Evolutionary conservation across 2,797 vertebrate genomes (phyloP).

Genomic region (Leuciscus waleckii): DNA sequence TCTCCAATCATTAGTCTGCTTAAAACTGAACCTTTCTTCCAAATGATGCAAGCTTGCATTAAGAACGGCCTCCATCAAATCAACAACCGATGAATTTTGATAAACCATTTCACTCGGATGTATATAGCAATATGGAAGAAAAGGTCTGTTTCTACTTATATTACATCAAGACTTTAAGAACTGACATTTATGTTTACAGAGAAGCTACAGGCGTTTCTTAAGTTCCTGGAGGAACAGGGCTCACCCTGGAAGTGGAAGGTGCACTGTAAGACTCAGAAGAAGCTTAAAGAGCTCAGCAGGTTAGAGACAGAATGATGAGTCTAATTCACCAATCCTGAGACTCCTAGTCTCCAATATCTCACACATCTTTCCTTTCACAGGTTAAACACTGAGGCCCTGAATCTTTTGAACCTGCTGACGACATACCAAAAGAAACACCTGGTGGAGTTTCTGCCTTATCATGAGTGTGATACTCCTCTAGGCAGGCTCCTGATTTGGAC

Average conservation of each 20-base stretch:
- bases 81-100: background rate
- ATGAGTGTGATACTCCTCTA: slow-evolving; percentile 93
- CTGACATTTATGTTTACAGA: slow-evolving; percentile 75
- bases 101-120: background rate
- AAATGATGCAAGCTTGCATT: background rate
- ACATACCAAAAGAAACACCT: slow-evolving; percentile 93
- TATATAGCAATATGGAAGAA: background rate
- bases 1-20: background rate
- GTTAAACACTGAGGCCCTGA: slow-evolving; percentile 88
- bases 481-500: slow-evolving; percentile 92
- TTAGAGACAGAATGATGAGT: slow-evolving; percentile 66
- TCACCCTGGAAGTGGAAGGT: slow-evolving; percentile 98
- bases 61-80: background rate
- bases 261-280: slow-evolving; percentile 98
- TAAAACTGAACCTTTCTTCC: background rate
- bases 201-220: slow-evolving; percentile 87
- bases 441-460: slow-evolving; percentile 97
- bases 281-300: slow-evolving; percentile 95
- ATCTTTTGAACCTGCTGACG: slow-evolving; percentile 88
- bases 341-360: background rate
- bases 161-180: background rate
- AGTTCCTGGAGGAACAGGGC: slow-evolving; percentile 90
- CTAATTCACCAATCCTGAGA: background rate
- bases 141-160: background rate
- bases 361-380: slow-evolving; percentile 72